phyloP scores from a whole-genome alignment of 2,797 vertebrate genomes.

The Etheostoma nigrum region DNA sequence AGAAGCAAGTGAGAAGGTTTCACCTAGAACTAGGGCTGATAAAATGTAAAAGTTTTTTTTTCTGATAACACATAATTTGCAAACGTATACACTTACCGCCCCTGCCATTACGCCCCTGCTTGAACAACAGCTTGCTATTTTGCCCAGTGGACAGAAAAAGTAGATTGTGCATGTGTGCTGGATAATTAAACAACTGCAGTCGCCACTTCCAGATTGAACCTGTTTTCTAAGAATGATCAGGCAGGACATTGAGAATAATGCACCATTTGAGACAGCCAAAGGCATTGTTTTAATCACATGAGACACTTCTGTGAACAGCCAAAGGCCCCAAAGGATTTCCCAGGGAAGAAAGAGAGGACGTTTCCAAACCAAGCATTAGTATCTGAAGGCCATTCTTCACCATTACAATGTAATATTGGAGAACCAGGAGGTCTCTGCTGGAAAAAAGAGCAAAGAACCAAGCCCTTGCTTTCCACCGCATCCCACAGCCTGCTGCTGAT shows the following conservation, averaged over 20 bases:
- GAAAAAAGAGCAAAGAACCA: slow-evolving; percentile 27
- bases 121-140: not conserved
- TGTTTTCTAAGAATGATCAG: slow-evolving; percentile 1
- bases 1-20: not conserved
- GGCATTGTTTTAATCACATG: not conserved
- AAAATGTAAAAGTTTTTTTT: not conserved
- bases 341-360: too few species aligned
- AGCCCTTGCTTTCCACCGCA: not conserved
- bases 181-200: not conserved
- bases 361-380: too few species aligned
- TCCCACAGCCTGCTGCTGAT: not conserved
- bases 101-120: not conserved
- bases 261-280: not conserved
- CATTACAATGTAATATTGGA: slow-evolving; percentile 34
- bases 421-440: slow-evolving; percentile 11
- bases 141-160: slow-evolving; percentile 1
- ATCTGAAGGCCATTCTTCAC: too few species aligned
- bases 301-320: too few species aligned
- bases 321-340: too few species aligned
- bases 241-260: not conserved
- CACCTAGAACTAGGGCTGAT: not conserved
- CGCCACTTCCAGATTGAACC: not conserved
- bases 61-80: not conserved
- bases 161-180: not conserved
- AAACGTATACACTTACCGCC: not conserved